phyloP scores from a whole-genome alignment of 1,140 invertebrate genomes.

The Laupala kohalensis region DNA sequence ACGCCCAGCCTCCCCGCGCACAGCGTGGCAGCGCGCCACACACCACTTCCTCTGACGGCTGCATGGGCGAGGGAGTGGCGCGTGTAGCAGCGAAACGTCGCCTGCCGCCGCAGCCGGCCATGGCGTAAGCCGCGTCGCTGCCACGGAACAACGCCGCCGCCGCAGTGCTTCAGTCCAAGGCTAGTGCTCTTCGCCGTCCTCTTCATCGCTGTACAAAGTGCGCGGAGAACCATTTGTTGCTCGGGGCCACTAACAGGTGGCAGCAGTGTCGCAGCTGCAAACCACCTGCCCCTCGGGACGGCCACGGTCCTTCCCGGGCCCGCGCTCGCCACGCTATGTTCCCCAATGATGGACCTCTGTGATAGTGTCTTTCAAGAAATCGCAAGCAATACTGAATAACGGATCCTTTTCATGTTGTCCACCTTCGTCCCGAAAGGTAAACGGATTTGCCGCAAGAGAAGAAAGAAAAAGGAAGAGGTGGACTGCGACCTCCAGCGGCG shows the following conservation, averaged over 20 bases:
- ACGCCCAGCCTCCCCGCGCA: neutral
- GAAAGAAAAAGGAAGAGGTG: neutral
- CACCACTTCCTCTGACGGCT: neutral
- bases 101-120: neutral
- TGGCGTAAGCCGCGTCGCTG: neutral
- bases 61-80: neutral
- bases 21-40: neutral
- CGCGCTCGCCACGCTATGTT: neutral
- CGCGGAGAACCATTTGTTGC: neutral
- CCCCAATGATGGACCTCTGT: neutral
- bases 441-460: neutral
- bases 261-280: neutral
- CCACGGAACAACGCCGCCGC: neutral
- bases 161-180: neutral
- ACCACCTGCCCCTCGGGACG: neutral
- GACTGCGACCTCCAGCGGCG: neutral
- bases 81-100: neutral
- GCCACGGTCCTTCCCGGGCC: neutral
- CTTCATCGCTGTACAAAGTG: neutral
- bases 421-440: neutral
- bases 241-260: conserved; percentile 5
- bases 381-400: conserved; percentile 8
- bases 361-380: conserved; percentile 2
- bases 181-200: neutral
- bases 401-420: conserved; percentile 6